Conservation (phyloP, 2,797 vertebrate species). For the Threskiornis aethiopicus region DNA sequence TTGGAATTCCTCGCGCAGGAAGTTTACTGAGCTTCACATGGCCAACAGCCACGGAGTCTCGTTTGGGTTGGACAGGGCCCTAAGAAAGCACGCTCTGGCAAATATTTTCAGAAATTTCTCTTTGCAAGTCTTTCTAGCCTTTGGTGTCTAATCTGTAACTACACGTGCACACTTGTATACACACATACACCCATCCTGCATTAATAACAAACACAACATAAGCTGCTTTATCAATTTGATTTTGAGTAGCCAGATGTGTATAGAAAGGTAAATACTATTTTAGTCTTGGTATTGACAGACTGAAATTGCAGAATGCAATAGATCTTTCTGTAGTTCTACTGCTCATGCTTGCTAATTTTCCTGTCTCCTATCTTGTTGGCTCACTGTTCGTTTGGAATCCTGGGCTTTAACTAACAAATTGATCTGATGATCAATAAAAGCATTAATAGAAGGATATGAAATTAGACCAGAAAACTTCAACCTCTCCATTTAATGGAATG, state of each 20-base stretch:
- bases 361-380: neutral
- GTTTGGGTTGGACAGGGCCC: conserved; percentile 18
- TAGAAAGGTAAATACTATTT: neutral
- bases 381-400: neutral
- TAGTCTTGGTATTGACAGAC: neutral
- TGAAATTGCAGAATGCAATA: neutral
- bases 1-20: neutral
- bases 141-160: neutral
- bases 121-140: neutral
- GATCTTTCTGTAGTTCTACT: neutral
- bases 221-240: neutral
- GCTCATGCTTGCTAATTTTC: neutral
- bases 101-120: neutral
- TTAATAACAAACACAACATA: neutral
- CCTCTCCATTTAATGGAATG: neutral
- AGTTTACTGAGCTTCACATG: neutral
- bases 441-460: neutral
- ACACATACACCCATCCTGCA: neutral
- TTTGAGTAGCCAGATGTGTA: neutral
- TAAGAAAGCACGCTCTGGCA: neutral
- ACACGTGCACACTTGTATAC: rapidly evolving
- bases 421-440: neutral
- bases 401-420: neutral
- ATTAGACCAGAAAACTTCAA: neutral
- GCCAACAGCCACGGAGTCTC: neutral